Evolutionary conservation across 2,888 invertebrate species (phyloP).

Genomic region (Drosophila limbata): DNA sequence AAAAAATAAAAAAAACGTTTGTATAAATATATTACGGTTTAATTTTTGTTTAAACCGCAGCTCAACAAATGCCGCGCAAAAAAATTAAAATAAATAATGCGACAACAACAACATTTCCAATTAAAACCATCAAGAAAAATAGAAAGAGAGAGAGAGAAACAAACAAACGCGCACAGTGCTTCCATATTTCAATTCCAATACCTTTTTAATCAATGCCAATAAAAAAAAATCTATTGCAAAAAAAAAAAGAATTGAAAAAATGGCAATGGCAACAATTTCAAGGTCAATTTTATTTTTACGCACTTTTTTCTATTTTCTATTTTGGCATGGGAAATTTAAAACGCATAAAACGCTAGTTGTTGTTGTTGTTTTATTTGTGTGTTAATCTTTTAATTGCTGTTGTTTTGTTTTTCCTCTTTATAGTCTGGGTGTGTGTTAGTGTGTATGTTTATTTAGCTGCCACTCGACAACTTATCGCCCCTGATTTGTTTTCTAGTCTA

Average conservation of each 20-base stretch:
- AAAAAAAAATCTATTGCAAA: constrained; percentile 16
- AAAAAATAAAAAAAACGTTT: constrained; percentile 18
- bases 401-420: constrained; percentile 54
- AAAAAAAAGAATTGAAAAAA: constrained; percentile 9
- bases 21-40: constrained; percentile 6
- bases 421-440: neutral
- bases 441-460: constrained; percentile 61
- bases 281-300: constrained; percentile 79
- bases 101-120: constrained; percentile 43
- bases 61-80: constrained; percentile 50
- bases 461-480: constrained; percentile 74
- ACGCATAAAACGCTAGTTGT: constrained; percentile 66
- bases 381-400: constrained; percentile 79
- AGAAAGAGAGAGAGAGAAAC: constrained; percentile 9
- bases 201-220: constrained; percentile 35
- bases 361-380: constrained; percentile 53
- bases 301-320: constrained; percentile 62
- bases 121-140: constrained; percentile 38
- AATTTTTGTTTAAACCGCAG: constrained; percentile 43
- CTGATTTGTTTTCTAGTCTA: constrained; percentile 71
- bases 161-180: constrained; percentile 5
- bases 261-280: constrained; percentile 54
- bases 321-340: constrained; percentile 75
- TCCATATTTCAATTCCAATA: constrained; percentile 35
- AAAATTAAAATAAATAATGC: constrained; percentile 65